Percentiles rank a stretch among this genome's conserved stretches.
Conservation (phyloP, 2,888 invertebrate species). For the Xylophagus ater region DNA sequence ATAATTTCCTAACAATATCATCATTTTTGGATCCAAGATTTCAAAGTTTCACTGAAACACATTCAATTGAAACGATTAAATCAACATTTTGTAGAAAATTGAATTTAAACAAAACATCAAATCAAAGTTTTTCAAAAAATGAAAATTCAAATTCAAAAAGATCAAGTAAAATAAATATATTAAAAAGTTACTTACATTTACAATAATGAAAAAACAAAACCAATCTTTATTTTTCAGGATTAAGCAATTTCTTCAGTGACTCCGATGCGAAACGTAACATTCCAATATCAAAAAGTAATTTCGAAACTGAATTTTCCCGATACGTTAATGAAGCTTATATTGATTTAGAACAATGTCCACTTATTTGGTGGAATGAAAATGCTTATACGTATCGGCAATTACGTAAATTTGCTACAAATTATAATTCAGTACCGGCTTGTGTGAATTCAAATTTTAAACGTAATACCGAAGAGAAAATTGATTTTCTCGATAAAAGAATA, state of each 20-base stretch:
- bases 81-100: conserved; percentile 15
- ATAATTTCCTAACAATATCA: conserved; percentile 22
- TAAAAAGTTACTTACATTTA: no score
- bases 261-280: conserved; percentile 4
- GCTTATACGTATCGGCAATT: conserved; percentile 22
- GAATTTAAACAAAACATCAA: conserved; percentile 17
- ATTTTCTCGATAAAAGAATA: conserved; percentile 3
- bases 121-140: no score
- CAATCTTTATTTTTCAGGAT: conserved; percentile 1
- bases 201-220: no score
- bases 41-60: conserved; percentile 21
- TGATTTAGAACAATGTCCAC: conserved; percentile 27
- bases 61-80: conserved; percentile 14
- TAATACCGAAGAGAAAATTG: conserved; percentile 4
- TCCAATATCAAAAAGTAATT: conserved; percentile 15
- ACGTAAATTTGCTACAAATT: conserved; percentile 23
- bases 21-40: conserved; percentile 28
- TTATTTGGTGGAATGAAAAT: conserved; percentile 27
- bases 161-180: conserved; percentile 19
- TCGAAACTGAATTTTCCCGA: conserved; percentile 23
- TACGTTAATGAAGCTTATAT: conserved; percentile 22
- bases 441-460: conserved; percentile 19
- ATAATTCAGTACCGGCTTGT: conserved; percentile 25
- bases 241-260: conserved; percentile 9
- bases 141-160: conserved; percentile 16